Evolutionary conservation across 2,888 invertebrate genomes (phyloP).

Genomic region (Zygogramma bicolorata): DNA sequence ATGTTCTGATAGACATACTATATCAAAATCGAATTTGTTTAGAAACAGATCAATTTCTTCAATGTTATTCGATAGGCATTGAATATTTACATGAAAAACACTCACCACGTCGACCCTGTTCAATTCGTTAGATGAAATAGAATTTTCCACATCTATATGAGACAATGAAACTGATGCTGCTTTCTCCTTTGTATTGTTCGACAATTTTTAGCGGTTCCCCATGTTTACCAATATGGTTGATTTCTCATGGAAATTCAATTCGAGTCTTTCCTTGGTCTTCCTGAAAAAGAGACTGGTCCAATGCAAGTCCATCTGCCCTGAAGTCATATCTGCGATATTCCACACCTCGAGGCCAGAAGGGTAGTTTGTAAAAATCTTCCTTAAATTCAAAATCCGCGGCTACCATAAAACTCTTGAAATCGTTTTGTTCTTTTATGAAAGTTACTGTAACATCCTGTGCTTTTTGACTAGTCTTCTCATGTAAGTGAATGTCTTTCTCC

Average conservation of each 20-base stretch:
- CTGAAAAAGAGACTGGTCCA: slow-evolving; percentile 9
- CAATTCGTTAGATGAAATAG: neutral
- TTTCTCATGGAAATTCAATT: slow-evolving; percentile 1
- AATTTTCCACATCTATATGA: neutral
- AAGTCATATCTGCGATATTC: slow-evolving; percentile 20
- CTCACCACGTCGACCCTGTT: neutral
- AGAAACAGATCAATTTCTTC: neutral
- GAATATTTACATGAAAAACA: neutral
- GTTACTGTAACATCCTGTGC: neutral
- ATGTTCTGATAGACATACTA: neutral
- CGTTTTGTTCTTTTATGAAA: slow-evolving; percentile 6
- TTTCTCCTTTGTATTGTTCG: neutral
- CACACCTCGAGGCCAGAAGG: slow-evolving; percentile 10
- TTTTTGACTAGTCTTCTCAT: slow-evolving; percentile 10
- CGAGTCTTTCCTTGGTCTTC: neutral
- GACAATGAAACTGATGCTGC: neutral
- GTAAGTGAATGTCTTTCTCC: slow-evolving; percentile 3
- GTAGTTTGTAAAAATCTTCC: slow-evolving; percentile 10
- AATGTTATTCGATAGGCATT: neutral
- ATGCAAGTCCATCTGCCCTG: slow-evolving; percentile 10
- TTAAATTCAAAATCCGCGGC: neutral
- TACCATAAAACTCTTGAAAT: slow-evolving; percentile 9
- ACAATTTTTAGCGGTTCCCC: neutral
- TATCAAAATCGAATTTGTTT: neutral
- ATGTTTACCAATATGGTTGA: neutral